Base-by-base conservation (phyloP, 2,888 invertebrate species). In the Agonopterix arenella region DNA sequence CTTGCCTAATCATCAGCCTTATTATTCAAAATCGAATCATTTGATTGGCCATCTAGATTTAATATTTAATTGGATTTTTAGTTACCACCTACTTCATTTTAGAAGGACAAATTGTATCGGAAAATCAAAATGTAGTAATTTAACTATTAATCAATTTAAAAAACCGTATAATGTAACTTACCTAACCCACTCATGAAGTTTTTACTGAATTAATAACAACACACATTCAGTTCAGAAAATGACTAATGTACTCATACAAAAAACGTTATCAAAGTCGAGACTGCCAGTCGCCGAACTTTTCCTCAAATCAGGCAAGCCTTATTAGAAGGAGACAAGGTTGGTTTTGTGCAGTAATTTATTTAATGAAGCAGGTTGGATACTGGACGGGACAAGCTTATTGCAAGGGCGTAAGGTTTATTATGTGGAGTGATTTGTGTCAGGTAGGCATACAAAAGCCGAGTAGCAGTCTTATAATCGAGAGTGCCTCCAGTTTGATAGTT, bases 391-490 rank as follows among this genome's bases (percentile, higher is more conserved):
- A 28, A 28, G 5, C 10, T 13, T 11, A 16, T n/a, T 41, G 11
- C 11, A 41, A n/a, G n/a, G 41, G 8, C 41, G 41, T 28, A 28
- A 28, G 28, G 28, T 28, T 28, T 28, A 28, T 28, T 28, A 1
- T 28, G 61, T 65, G 61, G 58, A 62, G 57, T 28, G 28, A 28
- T 28, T 5, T 28, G 28, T 60, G 66, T 62, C 70, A 73, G 75
- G 73, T 74, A 74, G 68, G 52, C 54, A 65, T 65, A 80, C 83
- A 84, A 83, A 69, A 85, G 84, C 79, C 81, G 77, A 65, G 88
- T 83, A 88, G 85, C 84, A 78, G 66, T 71, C 74, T 74, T 80
- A 80, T 85, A 84, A 88, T 84, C 81, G 83, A 86, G 81, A 79
- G 77, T 80, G 80, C 80, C 81, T 76, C 78, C 73, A 76, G 78